Conservation (phyloP, 2,113 vertebrate species). For the Xiphophorus couchianus region DNA sequence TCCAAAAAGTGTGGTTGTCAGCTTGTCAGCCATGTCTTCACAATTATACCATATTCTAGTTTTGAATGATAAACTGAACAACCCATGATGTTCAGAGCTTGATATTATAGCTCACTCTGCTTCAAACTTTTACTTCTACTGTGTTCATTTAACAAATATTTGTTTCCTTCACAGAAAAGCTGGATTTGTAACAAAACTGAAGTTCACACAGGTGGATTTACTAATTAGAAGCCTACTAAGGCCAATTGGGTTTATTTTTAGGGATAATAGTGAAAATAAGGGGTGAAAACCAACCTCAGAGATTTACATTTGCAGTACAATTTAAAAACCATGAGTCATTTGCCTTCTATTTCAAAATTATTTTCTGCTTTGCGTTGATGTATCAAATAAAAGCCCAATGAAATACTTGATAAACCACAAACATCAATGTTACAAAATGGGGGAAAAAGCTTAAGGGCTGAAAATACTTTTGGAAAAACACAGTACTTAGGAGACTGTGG, state of each 20-base stretch:
- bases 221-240: background rate
- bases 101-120: background rate
- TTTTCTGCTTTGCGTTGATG: no score
- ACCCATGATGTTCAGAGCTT: background rate
- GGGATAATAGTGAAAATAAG: background rate
- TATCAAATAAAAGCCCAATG: no score
- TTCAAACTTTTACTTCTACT: background rate
- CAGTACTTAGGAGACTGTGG: background rate
- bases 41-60: background rate
- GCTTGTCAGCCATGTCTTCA: background rate
- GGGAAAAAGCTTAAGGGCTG: background rate
- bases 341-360: no score
- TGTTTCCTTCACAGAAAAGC: background rate
- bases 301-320: background rate
- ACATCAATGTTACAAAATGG: background rate
- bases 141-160: background rate
- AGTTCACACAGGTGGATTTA: background rate
- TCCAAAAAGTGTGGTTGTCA: background rate
- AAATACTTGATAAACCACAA: no score
- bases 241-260: no score
- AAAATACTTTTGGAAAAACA: no score
- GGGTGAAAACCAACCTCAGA: background rate
- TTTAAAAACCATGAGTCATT: background rate
- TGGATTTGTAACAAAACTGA: background rate
- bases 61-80: background rate